These are phyloP conservation scores for Cyrtorhinus lividipennis DNA, from an alignment of 1,140 invertebrate genomes.

Conservation along the genomic window DNA sequence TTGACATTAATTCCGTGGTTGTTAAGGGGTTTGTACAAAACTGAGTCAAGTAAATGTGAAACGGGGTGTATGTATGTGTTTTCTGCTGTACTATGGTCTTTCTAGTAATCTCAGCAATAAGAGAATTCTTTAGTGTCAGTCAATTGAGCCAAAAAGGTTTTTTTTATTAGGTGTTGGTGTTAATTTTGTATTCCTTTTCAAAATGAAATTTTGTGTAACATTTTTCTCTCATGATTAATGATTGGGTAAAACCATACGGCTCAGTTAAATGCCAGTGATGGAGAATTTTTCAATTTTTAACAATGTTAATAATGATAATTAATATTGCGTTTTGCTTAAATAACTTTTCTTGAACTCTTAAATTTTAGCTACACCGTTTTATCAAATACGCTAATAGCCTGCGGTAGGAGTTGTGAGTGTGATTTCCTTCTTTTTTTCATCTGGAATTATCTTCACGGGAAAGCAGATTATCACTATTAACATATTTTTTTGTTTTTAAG, in stretches of 20 bases:
- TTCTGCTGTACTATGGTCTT: constrained; percentile 1
- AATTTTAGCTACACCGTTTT: constrained; percentile 17
- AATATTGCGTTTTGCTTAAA: constrained; percentile 20
- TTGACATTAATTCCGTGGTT: no score
- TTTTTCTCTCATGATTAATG: constrained; percentile 18
- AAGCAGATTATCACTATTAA: constrained; percentile 21
- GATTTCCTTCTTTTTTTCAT: constrained; percentile 12
- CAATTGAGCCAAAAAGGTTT: constrained; percentile 19
- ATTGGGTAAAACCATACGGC: constrained; percentile 17
- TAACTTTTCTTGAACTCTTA: constrained; percentile 17
- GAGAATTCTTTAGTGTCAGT: constrained; percentile 17
- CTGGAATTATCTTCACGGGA: constrained; percentile 8
- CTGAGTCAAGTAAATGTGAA: no score
- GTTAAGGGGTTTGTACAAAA: no score
- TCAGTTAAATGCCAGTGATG: constrained; percentile 17
- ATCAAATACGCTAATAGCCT: constrained; percentile 21
- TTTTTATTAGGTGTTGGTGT: no score
- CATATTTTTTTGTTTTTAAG: constrained; percentile 13
- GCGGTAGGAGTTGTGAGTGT: constrained; percentile 18
- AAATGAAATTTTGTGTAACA: no score
- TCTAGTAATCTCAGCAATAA: constrained; percentile 18
- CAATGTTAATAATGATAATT: constrained; percentile 19
- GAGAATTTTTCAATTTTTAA: constrained; percentile 4
- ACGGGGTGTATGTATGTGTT: no score
- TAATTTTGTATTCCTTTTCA: no score